These are phyloP conservation scores for Pogoniulus pusillus DNA, from an alignment of 2,797 vertebrate species.

Conservation along the genomic window DNA sequence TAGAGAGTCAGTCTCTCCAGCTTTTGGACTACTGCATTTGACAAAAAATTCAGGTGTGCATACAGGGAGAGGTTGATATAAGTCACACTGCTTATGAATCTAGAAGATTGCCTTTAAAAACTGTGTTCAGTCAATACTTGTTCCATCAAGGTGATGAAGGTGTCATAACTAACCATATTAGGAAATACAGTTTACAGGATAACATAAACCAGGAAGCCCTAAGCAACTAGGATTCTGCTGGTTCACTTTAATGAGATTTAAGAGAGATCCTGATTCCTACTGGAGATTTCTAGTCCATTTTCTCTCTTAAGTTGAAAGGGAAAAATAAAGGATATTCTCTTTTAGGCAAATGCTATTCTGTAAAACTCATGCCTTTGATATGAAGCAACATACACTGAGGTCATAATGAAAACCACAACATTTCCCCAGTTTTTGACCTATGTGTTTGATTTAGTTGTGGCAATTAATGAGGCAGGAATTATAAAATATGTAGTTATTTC, in stretches of 20 bases:
- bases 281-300: not conserved
- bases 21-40: not conserved
- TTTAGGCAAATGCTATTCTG: not conserved
- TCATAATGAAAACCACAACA: not conserved
- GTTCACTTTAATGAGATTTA: not conserved
- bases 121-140: not conserved
- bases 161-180: not conserved
- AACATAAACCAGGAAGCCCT: not conserved
- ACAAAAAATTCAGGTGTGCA: not conserved
- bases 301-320: not conserved
- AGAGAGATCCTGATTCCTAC: not conserved
- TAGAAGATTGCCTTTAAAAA: not conserved
- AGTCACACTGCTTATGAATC: not conserved
- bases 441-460: no score
- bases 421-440: no score
- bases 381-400: not conserved
- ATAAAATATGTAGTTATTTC: no score
- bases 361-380: not conserved
- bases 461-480: no score
- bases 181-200: not conserved
- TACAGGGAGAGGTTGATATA: not conserved
- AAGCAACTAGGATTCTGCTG: not conserved
- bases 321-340: not conserved
- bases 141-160: not conserved
- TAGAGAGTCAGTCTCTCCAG: not conserved